A percentile compares a stretch with the other conserved stretches of the same genome.
Evolutionary conservation across 1,140 invertebrate species (phyloP).

Genomic region (Lordiphosa mommai): DNA sequence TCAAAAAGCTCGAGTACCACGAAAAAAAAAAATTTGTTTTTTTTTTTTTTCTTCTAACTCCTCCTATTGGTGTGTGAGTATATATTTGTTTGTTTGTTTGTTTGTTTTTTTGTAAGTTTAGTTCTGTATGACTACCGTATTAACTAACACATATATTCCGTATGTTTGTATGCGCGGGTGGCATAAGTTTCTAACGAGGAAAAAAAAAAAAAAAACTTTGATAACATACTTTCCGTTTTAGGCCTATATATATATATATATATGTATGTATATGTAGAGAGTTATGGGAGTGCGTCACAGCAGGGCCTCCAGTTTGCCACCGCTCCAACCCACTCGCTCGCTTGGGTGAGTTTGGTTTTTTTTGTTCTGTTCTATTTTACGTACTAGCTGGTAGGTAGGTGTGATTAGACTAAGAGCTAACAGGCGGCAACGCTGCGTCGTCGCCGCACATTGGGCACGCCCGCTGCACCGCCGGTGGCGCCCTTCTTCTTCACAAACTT

Average conservation of each 20-base stretch:
- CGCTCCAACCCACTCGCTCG: not conserved
- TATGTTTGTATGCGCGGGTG: not conserved
- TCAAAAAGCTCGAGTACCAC: conserved; percentile 79
- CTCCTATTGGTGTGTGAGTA: conserved; percentile 11
- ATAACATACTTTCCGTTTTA: conserved; percentile 19
- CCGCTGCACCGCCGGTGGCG: conserved; percentile 67
- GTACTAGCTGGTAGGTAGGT: conserved; percentile 8
- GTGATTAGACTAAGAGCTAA: conserved; percentile 46
- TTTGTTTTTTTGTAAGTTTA: conserved; percentile 11
- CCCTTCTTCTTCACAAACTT: conserved; percentile 90
- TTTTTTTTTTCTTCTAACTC: not conserved
- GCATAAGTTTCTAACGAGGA: conserved; percentile 36
- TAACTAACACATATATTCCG: conserved; percentile 5
- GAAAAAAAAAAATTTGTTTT: conserved; percentile 45
- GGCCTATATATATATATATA: conserved; percentile 26
- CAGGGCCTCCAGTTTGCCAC: not conserved
- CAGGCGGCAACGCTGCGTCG: conserved; percentile 49
- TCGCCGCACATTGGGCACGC: conserved; percentile 52
- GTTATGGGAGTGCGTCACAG: conserved; percentile 3
- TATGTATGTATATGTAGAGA: conserved; percentile 24
- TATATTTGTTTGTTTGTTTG: not conserved
- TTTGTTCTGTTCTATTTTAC: conserved; percentile 8
- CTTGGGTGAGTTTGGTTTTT: not conserved
- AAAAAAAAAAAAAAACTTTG: too few species aligned
- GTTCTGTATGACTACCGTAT: conserved; percentile 13